Evolutionary conservation across 2,888 invertebrate species (phyloP), one percentile per base, ranked within the genome.

Genomic region (Yponomeuta malinellus): DNA sequence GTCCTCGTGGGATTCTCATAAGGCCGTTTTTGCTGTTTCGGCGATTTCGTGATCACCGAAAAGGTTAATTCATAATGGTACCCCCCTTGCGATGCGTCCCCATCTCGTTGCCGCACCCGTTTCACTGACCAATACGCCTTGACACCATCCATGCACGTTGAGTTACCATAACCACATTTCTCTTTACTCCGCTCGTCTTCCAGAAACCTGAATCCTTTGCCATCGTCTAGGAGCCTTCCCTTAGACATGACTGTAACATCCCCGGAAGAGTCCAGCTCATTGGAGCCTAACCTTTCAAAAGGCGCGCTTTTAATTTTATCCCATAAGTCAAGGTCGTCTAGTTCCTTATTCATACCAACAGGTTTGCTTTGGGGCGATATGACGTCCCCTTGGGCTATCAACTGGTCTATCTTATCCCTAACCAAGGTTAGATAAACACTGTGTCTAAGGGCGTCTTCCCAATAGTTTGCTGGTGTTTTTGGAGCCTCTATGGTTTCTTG

Each of bases 81-180:
- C 75, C 90, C 93, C 5, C 89, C 92, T 1, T 83, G 87, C 63
- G 84, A 75, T 2, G 78, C 89, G 85, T 79, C 92, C 1, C 83
- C 81, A 76, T 94, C 94, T 71, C 94, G 90, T 81, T 96, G 95
- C 65, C 95, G 86, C 70, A 95, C 93, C 70, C 95, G 92, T 83
- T 95, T 95, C 4, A 95, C 95, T 0, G 94, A 94, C 96, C 96
- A 96, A 71, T 94, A 81, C 0, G 95, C 95, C 77, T 94, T 89
- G 5, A 94, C 89, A 59, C 88, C 88, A 73, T 93, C 89, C 75
- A 85, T 88, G 73, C 94, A 93, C 74, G 89, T 89, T 48, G 92
- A 90, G 65, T 91, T 80, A 33, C 73, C 76, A 75, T 90, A 90
- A 2, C 23, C n/a, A 2, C n/a, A 31, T 72, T 85, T 87, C 65